Evolutionary conservation across 2,797 vertebrate genomes (phyloP).

Genomic region (Morus bassanus): DNA sequence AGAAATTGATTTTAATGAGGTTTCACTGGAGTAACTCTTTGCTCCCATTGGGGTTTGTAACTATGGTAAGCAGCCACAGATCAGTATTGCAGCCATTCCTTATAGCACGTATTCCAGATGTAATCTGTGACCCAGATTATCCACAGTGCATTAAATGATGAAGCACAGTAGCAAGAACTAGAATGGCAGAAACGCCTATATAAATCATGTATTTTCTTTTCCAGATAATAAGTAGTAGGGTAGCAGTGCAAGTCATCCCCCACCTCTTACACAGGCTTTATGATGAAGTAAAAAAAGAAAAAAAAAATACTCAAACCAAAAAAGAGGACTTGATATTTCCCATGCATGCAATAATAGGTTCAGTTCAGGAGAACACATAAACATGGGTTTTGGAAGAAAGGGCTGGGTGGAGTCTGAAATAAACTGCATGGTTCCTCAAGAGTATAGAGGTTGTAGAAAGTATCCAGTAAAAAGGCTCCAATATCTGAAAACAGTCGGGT

Average conservation of each 20-base stretch:
- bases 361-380: background rate
- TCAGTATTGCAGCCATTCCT: background rate
- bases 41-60: background rate
- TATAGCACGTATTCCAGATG: background rate
- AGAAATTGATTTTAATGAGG: background rate
- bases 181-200: background rate
- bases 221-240: background rate
- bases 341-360: fast-evolving
- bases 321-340: background rate
- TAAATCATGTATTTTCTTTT: background rate
- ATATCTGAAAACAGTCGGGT: background rate
- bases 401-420: background rate
- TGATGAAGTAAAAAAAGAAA: background rate
- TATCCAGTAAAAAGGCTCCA: background rate
- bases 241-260: background rate
- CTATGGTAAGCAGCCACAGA: background rate
- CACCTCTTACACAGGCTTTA: background rate
- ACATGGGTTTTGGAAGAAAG: background rate
- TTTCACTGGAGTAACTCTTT: background rate
- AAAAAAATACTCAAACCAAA: background rate
- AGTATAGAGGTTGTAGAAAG: background rate
- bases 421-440: background rate
- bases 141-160: background rate
- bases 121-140: background rate
- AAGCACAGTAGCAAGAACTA: background rate